Evolutionary conservation across 2,888 invertebrate genomes (phyloP), one percentile per base, ranked within the genome.

Genomic region (Xanthorhoe designata): DNA sequence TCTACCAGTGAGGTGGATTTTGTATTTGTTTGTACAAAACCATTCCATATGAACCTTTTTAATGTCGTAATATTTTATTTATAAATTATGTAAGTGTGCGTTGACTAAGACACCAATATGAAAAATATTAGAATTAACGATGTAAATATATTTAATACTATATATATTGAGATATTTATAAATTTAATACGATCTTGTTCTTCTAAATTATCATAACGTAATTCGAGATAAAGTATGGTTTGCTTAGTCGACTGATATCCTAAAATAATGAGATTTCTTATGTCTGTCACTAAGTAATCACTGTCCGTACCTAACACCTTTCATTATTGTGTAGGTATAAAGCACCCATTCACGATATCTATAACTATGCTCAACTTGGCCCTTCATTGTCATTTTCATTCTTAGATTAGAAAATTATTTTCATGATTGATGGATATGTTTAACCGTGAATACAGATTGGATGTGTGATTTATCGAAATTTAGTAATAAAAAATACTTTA

Each of bases 91-190:
- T 91, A 91, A 90, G 91, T 86, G 89, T 90, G 91, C 90, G 84
- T 91, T 89, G 86, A 88, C 90, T 92, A 92, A 92, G 91, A 93
- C 93, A 93, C 93, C 93, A 93, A 93, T 91, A 91, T 92, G 86
- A 82, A 83, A 78, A 82, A 89, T 87, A 89, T 88, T 91, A 91
- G 85, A 76, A 78, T 81, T 88, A 90, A 89, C 81, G 82, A 88
- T 93, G 93, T 93, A 93, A 91, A 93, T 93, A 93, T 92, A 93
- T 92, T 93, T 93, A n/a, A 92, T 92, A 91, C 83, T 88, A 59
- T 61, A 65, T 59, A 87, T 90, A 92, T 88, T 90, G 90, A 92
- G 87, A 92, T 92, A 92, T 92, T 92, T 92, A 92, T 92, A 91
- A 91, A 90, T 89, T 92, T 89, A 92, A 89, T 91, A 92, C 87